These are phyloP conservation scores for Drosophila nr. fundita DNA, from an alignment of 2,888 invertebrate genomes.

Conservation along the genomic window DNA sequence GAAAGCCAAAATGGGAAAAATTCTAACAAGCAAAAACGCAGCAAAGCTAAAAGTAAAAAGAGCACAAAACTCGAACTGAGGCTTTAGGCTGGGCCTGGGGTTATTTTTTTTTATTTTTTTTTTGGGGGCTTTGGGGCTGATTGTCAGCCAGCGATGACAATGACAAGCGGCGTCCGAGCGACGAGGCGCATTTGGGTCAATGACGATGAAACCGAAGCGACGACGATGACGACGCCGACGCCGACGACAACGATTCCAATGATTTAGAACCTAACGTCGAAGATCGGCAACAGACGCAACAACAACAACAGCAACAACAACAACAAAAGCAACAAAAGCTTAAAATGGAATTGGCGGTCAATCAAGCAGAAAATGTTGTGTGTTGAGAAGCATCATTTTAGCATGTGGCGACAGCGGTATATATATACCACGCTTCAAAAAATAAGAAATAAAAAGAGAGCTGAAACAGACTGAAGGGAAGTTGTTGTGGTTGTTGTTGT, in stretches of 20 bases:
- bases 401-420: conserved; percentile 74
- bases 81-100: conserved; percentile 13
- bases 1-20: conserved; percentile 56
- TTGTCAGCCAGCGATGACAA: conserved; percentile 51
- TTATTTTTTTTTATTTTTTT: not conserved
- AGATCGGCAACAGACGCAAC: conserved; percentile 37
- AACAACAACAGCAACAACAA: conserved; percentile 32
- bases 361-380: conserved; percentile 75
- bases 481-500: not conserved
- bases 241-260: conserved; percentile 57
- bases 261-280: conserved; percentile 70
- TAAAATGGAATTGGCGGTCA: conserved; percentile 63
- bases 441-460: not conserved
- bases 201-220: conserved; percentile 76
- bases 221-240: conserved; percentile 43
- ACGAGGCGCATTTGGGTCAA: conserved; percentile 77
- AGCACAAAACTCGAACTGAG: conserved; percentile 13
- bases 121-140: conserved; percentile 20
- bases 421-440: conserved; percentile 5
- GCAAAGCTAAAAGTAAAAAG: conserved; percentile 2
- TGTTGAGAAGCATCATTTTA: conserved; percentile 70
- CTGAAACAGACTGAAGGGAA: conserved; percentile 24
- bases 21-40: conserved; percentile 29
- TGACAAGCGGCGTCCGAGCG: conserved; percentile 76
- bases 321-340: conserved; percentile 27